A percentile compares a stretch with the other conserved stretches of the same genome.
phyloP scores from a whole-genome alignment of 23 tunicate species.

The Trididemnum clinides region DNA sequence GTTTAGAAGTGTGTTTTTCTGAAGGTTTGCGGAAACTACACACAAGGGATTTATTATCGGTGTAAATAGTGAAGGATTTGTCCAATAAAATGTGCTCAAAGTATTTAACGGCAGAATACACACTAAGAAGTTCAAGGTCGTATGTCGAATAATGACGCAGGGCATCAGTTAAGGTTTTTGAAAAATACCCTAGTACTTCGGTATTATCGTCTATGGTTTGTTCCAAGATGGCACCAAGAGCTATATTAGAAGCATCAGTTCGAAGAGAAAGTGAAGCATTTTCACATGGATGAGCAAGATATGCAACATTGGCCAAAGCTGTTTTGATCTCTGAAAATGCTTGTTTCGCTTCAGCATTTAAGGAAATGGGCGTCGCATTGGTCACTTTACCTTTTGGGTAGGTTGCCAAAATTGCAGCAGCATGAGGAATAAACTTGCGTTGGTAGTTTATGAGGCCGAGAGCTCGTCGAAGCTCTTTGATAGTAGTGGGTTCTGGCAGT shows the following conservation, averaged over 20 bases:
- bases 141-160: constrained; percentile 26
- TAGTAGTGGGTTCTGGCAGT: constrained; percentile 25
- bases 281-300: not conserved
- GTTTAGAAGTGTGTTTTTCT: not conserved
- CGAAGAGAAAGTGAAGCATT: constrained; percentile 15
- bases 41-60: constrained; percentile 21
- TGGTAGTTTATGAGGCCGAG: constrained; percentile 28
- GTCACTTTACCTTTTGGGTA: not conserved
- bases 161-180: constrained; percentile 11
- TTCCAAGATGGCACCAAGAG: constrained; percentile 40
- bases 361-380: not conserved
- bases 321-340: constrained; percentile 20
- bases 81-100: constrained; percentile 21
- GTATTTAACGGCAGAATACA: constrained; percentile 18
- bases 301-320: not conserved
- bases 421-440: not conserved
- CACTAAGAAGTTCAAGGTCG: constrained; percentile 32
- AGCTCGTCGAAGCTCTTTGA: constrained; percentile 1
- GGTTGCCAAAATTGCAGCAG: constrained; percentile 8
- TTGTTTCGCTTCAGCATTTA: not conserved
- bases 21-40: constrained; percentile 7
- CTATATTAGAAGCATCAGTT: constrained; percentile 26
- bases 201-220: constrained; percentile 13
- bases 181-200: constrained; percentile 35
- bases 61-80: constrained; percentile 11